Evolutionary conservation across 2,113 vertebrate genomes (phyloP).

Genomic region (Pogonocichla stellata): DNA sequence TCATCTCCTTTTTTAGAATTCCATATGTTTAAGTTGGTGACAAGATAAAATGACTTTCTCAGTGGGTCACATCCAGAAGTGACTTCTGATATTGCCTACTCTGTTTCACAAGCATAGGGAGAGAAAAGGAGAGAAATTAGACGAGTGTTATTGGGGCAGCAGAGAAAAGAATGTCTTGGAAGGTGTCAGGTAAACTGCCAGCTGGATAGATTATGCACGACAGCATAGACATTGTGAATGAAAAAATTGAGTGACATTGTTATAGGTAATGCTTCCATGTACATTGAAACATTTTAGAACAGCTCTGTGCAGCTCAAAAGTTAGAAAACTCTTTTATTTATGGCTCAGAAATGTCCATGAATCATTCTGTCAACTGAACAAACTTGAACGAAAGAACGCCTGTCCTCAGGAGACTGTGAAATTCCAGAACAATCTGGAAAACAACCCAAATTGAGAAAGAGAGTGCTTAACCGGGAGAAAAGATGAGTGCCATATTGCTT

Average conservation of each 20-base stretch:
- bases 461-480: background rate
- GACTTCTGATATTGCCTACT: background rate
- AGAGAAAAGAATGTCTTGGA: background rate
- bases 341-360: conserved; percentile 15
- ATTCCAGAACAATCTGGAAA: conserved; percentile 13
- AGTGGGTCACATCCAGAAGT: background rate
- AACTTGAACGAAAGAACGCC: background rate
- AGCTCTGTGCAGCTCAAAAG: background rate
- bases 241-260: background rate
- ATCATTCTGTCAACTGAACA: conserved; percentile 34
- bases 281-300: background rate
- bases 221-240: background rate
- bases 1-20: background rate
- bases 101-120: background rate
- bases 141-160: background rate
- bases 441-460: background rate
- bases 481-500: background rate
- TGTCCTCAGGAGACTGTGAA: conserved; percentile 24
- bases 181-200: background rate
- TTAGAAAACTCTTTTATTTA: conserved; percentile 37
- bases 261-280: background rate
- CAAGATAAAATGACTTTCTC: background rate
- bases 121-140: background rate
- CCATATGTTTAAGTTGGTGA: background rate
- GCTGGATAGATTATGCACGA: background rate